phyloP scores from a whole-genome alignment of 1,140 invertebrate species.

The Cataglyphis hispanica region DNA sequence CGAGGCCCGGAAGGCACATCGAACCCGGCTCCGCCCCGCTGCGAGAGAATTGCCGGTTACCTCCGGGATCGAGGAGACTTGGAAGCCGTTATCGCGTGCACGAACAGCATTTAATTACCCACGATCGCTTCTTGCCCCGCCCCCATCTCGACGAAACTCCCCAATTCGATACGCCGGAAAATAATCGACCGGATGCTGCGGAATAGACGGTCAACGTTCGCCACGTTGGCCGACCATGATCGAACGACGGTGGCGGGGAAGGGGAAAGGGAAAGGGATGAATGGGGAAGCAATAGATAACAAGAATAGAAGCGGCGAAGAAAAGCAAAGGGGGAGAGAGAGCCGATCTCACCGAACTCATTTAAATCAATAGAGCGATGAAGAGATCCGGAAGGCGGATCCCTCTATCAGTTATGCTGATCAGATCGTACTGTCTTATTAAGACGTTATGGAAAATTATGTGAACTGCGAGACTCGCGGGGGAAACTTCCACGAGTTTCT shows the following conservation, averaged over 20 bases:
- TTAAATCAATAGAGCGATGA: conserved; percentile 43
- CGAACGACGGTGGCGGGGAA: neutral
- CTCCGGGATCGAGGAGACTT: conserved; percentile 53
- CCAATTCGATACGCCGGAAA: conserved; percentile 19
- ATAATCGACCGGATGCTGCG: neutral
- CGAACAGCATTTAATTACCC: conserved; percentile 55
- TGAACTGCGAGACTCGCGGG: neutral
- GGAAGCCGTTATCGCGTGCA: conserved; percentile 22
- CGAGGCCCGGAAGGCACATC: conserved; percentile 45
- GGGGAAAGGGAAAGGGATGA: neutral
- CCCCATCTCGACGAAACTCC: neutral
- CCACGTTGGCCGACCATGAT: neutral
- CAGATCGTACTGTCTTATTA: conserved; percentile 61
- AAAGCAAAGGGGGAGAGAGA: neutral
- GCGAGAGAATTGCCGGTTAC: conserved; percentile 45
- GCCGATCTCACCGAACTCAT: conserved; percentile 38
- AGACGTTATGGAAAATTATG: conserved; percentile 39
- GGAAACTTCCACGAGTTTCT: neutral
- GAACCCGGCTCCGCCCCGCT: conserved; percentile 4
- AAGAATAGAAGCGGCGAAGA: neutral
- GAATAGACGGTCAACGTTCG: neutral
- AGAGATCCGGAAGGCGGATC: conserved; percentile 10
- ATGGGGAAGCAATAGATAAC: neutral
- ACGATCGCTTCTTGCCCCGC: neutral
- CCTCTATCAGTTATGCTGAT: conserved; percentile 53